These are phyloP conservation scores for Megalops atlanticus DNA, from an alignment of 2,113 vertebrate genomes.

Conservation along the genomic window DNA sequence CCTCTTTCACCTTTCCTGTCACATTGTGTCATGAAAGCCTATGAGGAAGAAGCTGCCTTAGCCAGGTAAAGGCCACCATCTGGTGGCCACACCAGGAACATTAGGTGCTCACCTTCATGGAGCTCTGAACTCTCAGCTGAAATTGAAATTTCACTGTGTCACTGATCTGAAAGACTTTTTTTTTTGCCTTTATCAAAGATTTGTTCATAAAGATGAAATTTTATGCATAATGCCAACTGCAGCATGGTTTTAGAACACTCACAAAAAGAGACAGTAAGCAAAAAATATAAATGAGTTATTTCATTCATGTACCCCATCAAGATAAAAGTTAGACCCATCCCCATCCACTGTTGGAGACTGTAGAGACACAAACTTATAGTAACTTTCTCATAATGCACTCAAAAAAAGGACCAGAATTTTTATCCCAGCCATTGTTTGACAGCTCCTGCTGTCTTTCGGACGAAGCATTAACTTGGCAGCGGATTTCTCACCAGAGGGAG, in stretches of 20 bases:
- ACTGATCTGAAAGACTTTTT: not conserved
- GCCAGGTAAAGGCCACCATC: slow-evolving; percentile 24
- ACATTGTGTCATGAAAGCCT: not conserved
- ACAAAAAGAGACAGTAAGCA: not conserved
- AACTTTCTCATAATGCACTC: not conserved
- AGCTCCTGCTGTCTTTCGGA: not conserved
- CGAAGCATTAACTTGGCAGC: not conserved
- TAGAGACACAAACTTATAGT: not conserved
- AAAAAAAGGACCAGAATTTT: not conserved
- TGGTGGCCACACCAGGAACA: slow-evolving; percentile 7
- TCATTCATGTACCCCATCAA: not conserved
- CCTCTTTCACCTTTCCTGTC: not conserved
- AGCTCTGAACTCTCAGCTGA: not conserved
- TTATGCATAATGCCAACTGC: not conserved
- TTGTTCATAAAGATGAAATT: no score
- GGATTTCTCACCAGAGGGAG: not conserved
- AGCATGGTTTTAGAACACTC: not conserved
- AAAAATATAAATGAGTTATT: not conserved
- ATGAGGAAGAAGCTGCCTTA: not conserved
- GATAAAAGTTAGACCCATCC: not conserved
- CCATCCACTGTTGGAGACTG: not conserved
- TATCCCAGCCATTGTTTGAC: not conserved
- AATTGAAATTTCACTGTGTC: not conserved
- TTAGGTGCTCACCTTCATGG: not conserved
- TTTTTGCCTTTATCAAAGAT: not conserved